phyloP scores from a whole-genome alignment of 2,888 invertebrate genomes.

The Alloplasta piceator region DNA sequence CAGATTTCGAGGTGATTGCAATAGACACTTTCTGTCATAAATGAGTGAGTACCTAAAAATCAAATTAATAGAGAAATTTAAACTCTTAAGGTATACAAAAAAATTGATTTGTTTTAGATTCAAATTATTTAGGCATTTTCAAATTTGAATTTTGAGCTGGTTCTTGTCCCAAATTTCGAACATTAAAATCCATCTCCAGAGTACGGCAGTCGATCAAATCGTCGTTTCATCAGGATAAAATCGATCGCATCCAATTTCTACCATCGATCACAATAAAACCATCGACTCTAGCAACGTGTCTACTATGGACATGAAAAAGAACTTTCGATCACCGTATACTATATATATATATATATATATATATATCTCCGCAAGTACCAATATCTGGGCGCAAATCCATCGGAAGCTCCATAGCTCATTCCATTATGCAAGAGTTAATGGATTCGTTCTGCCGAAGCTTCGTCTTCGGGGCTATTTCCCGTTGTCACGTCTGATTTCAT shows the following conservation, averaged over 20 bases:
- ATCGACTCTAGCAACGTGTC: no score
- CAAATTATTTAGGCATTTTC: background rate
- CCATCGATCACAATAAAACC: no score
- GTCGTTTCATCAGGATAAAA: background rate
- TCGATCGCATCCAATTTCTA: background rate
- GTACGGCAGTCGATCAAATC: background rate
- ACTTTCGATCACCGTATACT: no score
- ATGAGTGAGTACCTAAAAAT: no score
- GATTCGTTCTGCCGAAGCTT: constrained; percentile 11
- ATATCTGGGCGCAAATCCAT: constrained; percentile 36
- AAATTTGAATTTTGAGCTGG: background rate
- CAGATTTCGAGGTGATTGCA: no score
- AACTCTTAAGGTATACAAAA: background rate
- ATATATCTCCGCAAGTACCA: constrained; percentile 19
- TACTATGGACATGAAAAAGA: no score
- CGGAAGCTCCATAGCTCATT: constrained; percentile 6
- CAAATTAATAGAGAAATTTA: background rate
- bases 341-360: background rate
- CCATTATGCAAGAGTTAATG: constrained; percentile 40
- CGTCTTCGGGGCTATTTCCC: constrained; percentile 11
- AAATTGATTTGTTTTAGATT: background rate
- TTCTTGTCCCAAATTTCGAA: background rate
- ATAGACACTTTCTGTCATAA: no score
- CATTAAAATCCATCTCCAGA: background rate
- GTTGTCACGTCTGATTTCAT: constrained; percentile 4